Evolutionary conservation across 2,113 vertebrate genomes (phyloP).

Genomic region (Calyptommatus sinebrachiatus): DNA sequence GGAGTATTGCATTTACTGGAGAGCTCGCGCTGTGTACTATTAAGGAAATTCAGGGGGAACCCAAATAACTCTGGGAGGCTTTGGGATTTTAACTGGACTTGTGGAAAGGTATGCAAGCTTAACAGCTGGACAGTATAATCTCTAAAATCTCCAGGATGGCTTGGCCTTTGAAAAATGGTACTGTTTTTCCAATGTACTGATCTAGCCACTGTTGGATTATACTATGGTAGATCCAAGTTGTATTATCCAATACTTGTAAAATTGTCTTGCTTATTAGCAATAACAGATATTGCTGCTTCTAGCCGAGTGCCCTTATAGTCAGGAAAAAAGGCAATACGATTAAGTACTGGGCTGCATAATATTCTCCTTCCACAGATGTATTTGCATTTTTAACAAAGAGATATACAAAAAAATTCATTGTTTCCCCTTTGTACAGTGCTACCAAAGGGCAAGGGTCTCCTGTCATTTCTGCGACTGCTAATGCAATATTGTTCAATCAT

Average conservation of each 20-base stretch:
- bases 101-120: constrained; percentile 24
- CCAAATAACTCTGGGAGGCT: not conserved
- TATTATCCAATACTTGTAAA: constrained; percentile 1
- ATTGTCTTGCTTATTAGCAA: constrained; percentile 10
- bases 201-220: not conserved
- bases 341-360: constrained; percentile 25
- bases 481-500: constrained; percentile 67
- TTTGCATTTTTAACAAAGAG: constrained; percentile 37
- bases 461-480: constrained; percentile 33
- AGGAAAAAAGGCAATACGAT: constrained; percentile 42
- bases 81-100: not conserved
- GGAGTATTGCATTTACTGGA: constrained; percentile 57
- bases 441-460: constrained; percentile 31
- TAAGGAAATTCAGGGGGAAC: constrained; percentile 2
- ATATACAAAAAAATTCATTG: not conserved
- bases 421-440: constrained; percentile 12
- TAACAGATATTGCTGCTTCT: constrained; percentile 27
- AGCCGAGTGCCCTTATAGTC: constrained; percentile 30
- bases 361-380: constrained; percentile 5
- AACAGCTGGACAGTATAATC: constrained; percentile 12
- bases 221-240: not conserved
- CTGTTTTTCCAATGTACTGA: constrained; percentile 19
- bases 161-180: constrained; percentile 11
- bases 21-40: not conserved
- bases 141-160: constrained; percentile 22